Evolutionary conservation across 2,888 invertebrate species (phyloP), one percentile per base, ranked within the genome.

Genomic region (Protophormia terraenovae): DNA sequence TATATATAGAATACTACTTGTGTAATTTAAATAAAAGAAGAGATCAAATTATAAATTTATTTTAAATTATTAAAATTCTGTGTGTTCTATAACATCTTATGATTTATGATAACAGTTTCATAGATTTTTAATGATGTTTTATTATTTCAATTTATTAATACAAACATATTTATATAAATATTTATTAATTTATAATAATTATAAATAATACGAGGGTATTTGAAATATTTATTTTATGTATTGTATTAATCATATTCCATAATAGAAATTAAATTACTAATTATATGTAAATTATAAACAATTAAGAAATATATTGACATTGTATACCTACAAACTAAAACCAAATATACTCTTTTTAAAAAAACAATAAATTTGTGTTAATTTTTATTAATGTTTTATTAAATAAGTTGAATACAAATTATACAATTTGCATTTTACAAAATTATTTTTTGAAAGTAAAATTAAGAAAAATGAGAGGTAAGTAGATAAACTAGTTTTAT

Each of bases 281-380:
- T 72, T 50, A 41, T 35, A n/a, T n/a, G n/a, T n/a, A 29, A 32
- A 10, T 29, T 32, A 62, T 45, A 29, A 16, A 38, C 14, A 55
- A 53, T 73, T 78, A 84, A 69, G 53, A 24, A 79, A 12, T n/a
- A 73, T 67, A 38, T 60, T 50, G n/a, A 64, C 16, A 64, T 47
- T 76, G 27, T 64, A 64, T 66, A n/a, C n/a, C n/a, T n/a, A 77
- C 66, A 73, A 64, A 62, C 79, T 73, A 73, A 81, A 83, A 83
- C 72, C 78, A 83, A 83, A 83, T 78, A 83, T 83, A 83, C 73
- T 73, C 60, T 73, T 66, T 60, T 50, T 14, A 47, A 58, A 69
- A 16, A 69, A 22, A 45, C 6, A 27, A 7, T 3, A 1, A n/a
- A 19, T 19, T n/a, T n/a, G n/a, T n/a, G n/a, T n/a, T n/a, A n/a